A percentile compares a stretch with the other conserved stretches of the same genome.
phyloP scores from a whole-genome alignment of 2,797 vertebrate species.

The Leucoraja ocellata region DNA sequence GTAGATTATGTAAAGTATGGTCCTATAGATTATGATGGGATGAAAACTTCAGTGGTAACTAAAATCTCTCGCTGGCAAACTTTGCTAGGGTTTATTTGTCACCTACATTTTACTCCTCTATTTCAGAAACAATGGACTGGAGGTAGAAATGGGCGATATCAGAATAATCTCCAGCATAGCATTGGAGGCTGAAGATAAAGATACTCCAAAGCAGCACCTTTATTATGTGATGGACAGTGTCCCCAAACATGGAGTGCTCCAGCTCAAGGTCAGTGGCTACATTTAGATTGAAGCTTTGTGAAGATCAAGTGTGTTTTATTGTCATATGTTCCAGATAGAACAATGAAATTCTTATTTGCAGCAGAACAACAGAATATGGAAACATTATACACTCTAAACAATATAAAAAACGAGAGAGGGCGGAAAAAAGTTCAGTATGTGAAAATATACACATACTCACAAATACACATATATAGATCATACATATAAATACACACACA shows the following conservation, averaged over 20 bases:
- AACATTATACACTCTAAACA: no score
- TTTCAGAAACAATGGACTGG: constrained; percentile 73
- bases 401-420: no score
- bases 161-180: constrained; percentile 73
- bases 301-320: no score
- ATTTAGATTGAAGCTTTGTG: not conserved
- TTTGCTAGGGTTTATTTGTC: not conserved
- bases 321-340: no score
- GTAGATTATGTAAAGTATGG: not conserved
- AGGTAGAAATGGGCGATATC: constrained; percentile 67
- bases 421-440: no score
- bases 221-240: constrained; percentile 75
- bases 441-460: no score
- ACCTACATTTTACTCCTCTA: constrained; percentile 42
- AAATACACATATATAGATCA: no score
- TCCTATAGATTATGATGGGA: not conserved
- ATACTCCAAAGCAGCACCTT: constrained; percentile 68
- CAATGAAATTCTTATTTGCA: no score
- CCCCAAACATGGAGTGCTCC: constrained; percentile 76
- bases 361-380: no score
- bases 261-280: constrained; percentile 77
- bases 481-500: no score
- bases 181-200: constrained; percentile 74
- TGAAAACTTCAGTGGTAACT: not conserved
- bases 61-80: not conserved